These are phyloP conservation scores for Drosophila falleni DNA, from an alignment of 2,888 invertebrate genomes.

Conservation along the genomic window DNA sequence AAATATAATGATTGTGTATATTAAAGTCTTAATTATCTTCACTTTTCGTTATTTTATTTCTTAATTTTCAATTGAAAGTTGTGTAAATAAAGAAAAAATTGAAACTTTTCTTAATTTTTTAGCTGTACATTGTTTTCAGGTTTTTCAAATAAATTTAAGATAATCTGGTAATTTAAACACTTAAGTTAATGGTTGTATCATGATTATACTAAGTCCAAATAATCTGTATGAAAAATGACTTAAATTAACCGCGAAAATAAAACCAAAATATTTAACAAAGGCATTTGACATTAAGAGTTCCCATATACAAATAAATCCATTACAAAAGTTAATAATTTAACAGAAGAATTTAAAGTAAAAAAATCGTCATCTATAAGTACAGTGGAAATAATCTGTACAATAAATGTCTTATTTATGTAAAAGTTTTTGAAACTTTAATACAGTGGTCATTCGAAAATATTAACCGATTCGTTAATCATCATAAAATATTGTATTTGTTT, in stretches of 20 bases:
- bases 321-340: neutral
- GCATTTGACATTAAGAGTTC: neutral
- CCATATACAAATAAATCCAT: neutral
- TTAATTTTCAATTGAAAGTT: slow-evolving; percentile 6
- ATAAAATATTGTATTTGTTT: neutral
- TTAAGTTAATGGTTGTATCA: slow-evolving; percentile 53
- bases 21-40: slow-evolving; percentile 1
- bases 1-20: slow-evolving; percentile 27
- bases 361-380: neutral
- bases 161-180: slow-evolving; percentile 8
- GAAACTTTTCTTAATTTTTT: neutral
- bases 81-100: slow-evolving; percentile 35
- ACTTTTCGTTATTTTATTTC: neutral
- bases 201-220: slow-evolving; percentile 14
- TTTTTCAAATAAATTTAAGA: slow-evolving; percentile 22
- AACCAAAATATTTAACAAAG: neutral
- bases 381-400: neutral
- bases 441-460: neutral
- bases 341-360: slow-evolving; percentile 5
- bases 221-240: neutral
- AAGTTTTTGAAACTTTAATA: neutral
- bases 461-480: neutral
- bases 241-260: neutral
- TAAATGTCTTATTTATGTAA: neutral
- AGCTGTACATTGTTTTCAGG: slow-evolving; percentile 22